These are phyloP conservation scores for Amphiura filiformis DNA, from an alignment of 35 echinoderm and acorn worm species.

Conservation along the genomic window DNA sequence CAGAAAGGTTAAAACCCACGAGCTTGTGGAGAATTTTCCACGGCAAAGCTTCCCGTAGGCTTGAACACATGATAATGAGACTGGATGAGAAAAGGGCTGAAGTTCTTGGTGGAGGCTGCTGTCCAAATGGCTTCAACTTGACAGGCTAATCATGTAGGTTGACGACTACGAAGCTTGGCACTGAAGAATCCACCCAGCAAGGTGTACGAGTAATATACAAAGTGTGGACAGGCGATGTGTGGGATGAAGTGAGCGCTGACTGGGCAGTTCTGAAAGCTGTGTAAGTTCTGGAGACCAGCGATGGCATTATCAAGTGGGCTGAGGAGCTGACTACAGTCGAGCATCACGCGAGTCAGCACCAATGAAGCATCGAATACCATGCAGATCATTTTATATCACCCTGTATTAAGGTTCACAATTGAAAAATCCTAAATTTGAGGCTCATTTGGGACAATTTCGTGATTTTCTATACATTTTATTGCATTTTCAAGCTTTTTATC, in stretches of 20 bases:
- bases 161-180: constrained; percentile 32
- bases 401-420: no score
- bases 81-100: constrained; percentile 49
- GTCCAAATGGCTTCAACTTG: constrained; percentile 47
- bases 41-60: constrained; percentile 34
- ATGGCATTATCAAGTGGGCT: constrained; percentile 47
- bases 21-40: constrained; percentile 61
- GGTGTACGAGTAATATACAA: constrained; percentile 20
- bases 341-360: constrained; percentile 44
- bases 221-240: constrained; percentile 41
- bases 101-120: constrained; percentile 42
- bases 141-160: constrained; percentile 35
- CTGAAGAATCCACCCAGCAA: constrained; percentile 20
- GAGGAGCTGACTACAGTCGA: constrained; percentile 7
- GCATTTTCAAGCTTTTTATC: no score
- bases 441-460: no score
- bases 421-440: no score
- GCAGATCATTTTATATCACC: no score
- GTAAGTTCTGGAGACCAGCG: constrained; percentile 16
- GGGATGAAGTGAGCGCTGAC: constrained; percentile 1
- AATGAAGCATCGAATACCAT: constrained; percentile 42
- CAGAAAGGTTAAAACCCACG: constrained; percentile 56
- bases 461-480: no score
- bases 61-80: background rate
- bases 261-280: constrained; percentile 32